These are phyloP conservation scores for Nasonia giraulti DNA, from an alignment of 1,140 invertebrate species.

Conservation along the genomic window DNA sequence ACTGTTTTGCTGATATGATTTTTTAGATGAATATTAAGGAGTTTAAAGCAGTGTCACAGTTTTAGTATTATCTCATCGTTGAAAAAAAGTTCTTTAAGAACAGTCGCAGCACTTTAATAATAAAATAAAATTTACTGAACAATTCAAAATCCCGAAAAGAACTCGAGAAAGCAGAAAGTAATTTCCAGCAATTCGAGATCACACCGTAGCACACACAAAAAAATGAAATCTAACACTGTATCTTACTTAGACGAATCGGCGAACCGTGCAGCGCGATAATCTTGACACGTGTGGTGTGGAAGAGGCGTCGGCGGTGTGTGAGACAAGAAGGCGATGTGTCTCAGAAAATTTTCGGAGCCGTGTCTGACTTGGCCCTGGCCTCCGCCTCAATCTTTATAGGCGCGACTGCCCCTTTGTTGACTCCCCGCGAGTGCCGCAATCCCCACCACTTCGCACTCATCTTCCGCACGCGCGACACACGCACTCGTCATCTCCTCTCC, in stretches of 20 bases:
- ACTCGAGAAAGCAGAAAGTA: not conserved
- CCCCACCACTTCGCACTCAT: constrained; percentile 56
- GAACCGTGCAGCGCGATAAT: not conserved
- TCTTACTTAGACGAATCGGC: constrained; percentile 9
- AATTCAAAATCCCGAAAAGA: not conserved
- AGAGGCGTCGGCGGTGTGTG: not conserved
- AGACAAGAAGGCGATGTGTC: constrained; percentile 50
- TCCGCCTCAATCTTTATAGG: constrained; percentile 72
- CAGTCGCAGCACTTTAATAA: not conserved
- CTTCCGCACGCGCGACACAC: constrained; percentile 55
- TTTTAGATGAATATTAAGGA: not conserved
- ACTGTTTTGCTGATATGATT: no score
- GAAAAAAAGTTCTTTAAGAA: not conserved
- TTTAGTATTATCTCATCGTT: no score
- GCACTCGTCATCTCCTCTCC: constrained; percentile 54
- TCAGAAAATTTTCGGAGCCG: constrained; percentile 71
- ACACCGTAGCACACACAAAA: not conserved
- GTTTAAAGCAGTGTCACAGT: no score
- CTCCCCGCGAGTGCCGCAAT: constrained; percentile 51
- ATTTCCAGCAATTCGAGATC: not conserved
- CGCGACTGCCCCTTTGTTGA: constrained; percentile 53
- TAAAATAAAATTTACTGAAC: not conserved
- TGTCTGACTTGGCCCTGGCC: constrained; percentile 69
- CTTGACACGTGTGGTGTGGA: not conserved
- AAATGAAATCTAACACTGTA: constrained; percentile 1